Evolutionary conservation across 37 sponge, comb jelly and placozoan species (phyloP).

Genomic region (Aplysina aerophoba): DNA sequence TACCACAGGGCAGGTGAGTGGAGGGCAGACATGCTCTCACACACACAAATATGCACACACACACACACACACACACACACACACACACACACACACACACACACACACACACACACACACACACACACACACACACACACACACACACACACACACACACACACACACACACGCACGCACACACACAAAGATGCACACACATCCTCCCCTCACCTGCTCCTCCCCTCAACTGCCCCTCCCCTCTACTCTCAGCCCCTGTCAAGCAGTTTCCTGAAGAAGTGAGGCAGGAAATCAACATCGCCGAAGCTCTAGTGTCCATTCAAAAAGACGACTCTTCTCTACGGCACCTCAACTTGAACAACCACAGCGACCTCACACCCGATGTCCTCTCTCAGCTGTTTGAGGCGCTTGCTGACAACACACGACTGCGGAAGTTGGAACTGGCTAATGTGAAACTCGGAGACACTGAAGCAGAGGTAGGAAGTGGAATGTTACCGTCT

Average conservation of each 20-base stretch:
- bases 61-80: too few species aligned
- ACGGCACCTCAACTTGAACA: slow-evolving; percentile 24
- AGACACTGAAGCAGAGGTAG: slow-evolving; percentile 2
- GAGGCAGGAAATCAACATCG: neutral
- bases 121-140: too few species aligned
- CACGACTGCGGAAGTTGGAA: neutral
- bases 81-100: too few species aligned
- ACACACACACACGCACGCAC: too few species aligned
- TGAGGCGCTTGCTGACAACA: neutral
- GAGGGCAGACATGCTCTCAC: too few species aligned
- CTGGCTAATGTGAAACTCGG: slow-evolving; percentile 20
- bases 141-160: too few species aligned
- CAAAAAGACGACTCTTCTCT: neutral
- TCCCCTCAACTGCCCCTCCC: neutral
- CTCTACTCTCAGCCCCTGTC: neutral
- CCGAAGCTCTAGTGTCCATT: neutral
- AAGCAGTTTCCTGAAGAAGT: neutral
- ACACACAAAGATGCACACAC: too few species aligned
- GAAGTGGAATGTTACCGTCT: neutral
- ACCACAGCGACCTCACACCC: neutral
- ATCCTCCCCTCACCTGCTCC: slow-evolving; percentile 4
- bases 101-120: too few species aligned
- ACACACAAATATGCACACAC: too few species aligned
- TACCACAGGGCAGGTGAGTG: too few species aligned
- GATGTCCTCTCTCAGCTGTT: neutral